Base-by-base conservation (phyloP, 2,113 vertebrate genomes). In the Plecturocebus donacophilus region DNA sequence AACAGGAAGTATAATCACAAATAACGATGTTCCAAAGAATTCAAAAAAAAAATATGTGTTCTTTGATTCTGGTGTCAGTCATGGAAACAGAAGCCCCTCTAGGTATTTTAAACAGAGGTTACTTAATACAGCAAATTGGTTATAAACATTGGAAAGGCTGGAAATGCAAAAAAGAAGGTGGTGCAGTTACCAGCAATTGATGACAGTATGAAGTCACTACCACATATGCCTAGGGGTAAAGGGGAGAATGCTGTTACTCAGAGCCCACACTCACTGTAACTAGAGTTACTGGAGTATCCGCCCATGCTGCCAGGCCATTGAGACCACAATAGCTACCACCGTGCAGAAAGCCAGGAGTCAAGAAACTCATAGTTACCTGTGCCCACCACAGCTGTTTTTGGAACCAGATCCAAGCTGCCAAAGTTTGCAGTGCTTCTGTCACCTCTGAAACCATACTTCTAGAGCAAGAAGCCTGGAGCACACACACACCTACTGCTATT, bases 1-100 rank as follows among this genome's bases (percentile, higher is more conserved):
- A 64, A 68, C 27, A n/a, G 49, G 73, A 97, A 81, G 61, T 71
- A 70, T 79, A 92, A 83, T 71, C 66, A 66, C 21, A 86, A 66
- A 40, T 40, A 68, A 83, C 71, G 85, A 52, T 77, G 49, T 85
- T 76, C 20, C 77, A 23, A 94, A 85, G 30, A 88, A 87, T 82
- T 70, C 4, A 17, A 42, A 6, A 64, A 54, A 66, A 32, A 86
- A 70, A 56, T 56, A 30, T n/a, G 71, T 68, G 75, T 21, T 25
- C 25, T 85, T 85, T 70, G 30, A 40, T 81, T 88, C 52, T 49
- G 86, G 8, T 56, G 45, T 76, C 40, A 54, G n/a, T 80, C 54
- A 40, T 49, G 14, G 42, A 87, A 64, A 92, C 14, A 77, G 47
- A 80, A 77, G 82, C 8, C 20, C 3, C 10, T 42, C 32, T 49